A percentile compares a stretch with the other conserved stretches of the same genome.
phyloP scores from a whole-genome alignment of 1,140 invertebrate species.

The Drosophila novamexicana region DNA sequence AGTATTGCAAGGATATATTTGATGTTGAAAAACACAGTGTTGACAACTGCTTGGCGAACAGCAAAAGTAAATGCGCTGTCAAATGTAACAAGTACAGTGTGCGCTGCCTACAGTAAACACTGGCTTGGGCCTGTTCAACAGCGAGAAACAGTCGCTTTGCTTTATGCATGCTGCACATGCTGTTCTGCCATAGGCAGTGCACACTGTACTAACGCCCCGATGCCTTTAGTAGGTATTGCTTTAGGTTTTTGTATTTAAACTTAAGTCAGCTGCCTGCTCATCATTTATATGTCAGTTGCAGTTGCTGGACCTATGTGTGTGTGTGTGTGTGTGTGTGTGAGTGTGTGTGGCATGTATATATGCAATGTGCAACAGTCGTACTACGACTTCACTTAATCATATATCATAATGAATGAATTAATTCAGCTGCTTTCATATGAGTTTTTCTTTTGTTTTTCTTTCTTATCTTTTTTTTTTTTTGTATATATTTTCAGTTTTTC shows the following conservation, averaged over 20 bases:
- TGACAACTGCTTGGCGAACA: not conserved
- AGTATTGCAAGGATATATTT: conserved; percentile 4
- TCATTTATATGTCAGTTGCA: conserved; percentile 62
- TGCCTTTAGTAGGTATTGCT: conserved; percentile 21
- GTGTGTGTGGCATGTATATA: conserved; percentile 27
- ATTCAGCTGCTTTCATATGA: conserved; percentile 62
- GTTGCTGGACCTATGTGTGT: conserved; percentile 7
- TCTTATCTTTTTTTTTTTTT: conserved; percentile 30
- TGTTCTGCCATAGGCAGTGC: not conserved
- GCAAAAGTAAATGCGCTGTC: not conserved
- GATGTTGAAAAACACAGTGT: conserved; percentile 1
- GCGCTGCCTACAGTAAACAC: not conserved
- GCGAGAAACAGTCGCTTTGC: too few species aligned
- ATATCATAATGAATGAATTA: conserved; percentile 69
- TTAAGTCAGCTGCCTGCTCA: conserved; percentile 11
- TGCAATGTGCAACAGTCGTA: conserved; percentile 73
- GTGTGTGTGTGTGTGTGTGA: conserved; percentile 30
- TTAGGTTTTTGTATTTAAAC: conserved; percentile 20
- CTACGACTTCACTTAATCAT: conserved; percentile 72
- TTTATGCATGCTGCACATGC: not conserved
- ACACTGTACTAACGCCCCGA: conserved; percentile 10
- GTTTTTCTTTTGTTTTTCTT: conserved; percentile 29
- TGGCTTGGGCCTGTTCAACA: too few species aligned
- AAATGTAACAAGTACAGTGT: conserved; percentile 1
- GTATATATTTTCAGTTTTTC: conserved; percentile 46